These are phyloP conservation scores for Thymelicus acteon DNA, from an alignment of 2,888 invertebrate genomes.

Conservation along the genomic window DNA sequence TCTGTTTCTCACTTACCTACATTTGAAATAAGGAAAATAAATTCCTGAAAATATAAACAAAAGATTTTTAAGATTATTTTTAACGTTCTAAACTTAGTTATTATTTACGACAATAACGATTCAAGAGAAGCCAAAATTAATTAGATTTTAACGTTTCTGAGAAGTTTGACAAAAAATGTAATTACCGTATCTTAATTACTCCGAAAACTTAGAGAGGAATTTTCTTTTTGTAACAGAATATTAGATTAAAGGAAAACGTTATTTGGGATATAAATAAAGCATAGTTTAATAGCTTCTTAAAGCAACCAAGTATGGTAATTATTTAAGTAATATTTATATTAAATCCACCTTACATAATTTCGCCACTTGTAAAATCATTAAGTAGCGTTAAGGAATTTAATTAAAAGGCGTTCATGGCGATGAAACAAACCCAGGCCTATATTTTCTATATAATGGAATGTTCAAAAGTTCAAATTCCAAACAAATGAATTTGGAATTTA, in stretches of 20 bases:
- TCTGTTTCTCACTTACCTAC: no score
- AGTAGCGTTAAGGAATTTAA: no score
- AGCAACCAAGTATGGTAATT: no score
- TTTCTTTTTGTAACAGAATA: slow-evolving; percentile 18
- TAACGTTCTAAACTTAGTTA: not conserved
- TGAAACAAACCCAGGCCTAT: no score
- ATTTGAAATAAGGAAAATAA: no score
- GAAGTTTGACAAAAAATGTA: slow-evolving; percentile 24
- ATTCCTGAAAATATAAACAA: not conserved
- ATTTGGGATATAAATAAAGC: slow-evolving; percentile 6
- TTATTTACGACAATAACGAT: slow-evolving; percentile 16
- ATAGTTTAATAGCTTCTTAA: not conserved
- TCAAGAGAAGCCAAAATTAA: slow-evolving; percentile 27
- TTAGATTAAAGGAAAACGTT: slow-evolving; percentile 21
- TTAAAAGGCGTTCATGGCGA: no score
- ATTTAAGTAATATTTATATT: no score
- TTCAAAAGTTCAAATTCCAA: no score
- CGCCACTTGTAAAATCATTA: no score
- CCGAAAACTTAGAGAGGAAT: slow-evolving; percentile 4
- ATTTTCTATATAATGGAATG: no score
- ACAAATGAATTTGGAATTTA: no score
- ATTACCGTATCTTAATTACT: slow-evolving; percentile 30
- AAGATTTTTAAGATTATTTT: slow-evolving; percentile 3
- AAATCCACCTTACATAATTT: no score
- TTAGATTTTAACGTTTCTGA: slow-evolving; percentile 20